Percentiles rank a stretch among this genome's conserved stretches.
These are phyloP conservation scores for Mugil cephalus DNA, from an alignment of 2,113 vertebrate genomes.

Conservation along the genomic window DNA sequence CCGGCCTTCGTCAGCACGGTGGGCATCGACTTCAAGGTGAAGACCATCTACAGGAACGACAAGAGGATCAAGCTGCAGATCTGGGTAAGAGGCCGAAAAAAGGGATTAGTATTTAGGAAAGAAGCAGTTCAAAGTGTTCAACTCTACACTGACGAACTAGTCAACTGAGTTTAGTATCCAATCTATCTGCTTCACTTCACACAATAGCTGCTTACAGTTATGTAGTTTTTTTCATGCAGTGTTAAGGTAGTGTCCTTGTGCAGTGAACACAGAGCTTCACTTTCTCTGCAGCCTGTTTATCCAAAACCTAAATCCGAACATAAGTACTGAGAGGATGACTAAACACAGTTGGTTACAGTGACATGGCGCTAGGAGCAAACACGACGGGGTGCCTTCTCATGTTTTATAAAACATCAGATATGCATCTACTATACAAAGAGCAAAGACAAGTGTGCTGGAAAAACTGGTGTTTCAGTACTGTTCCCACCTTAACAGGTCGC, in stretches of 20 bases:
- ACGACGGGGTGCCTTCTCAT: background rate
- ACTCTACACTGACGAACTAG: background rate
- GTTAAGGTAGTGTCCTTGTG: too few relatives aligned
- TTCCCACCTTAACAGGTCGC: conserved; percentile 6
- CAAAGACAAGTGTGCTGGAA: background rate
- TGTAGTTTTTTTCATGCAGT: too few relatives aligned
- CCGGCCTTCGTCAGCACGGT: conserved; percentile 97
- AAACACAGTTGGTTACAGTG: background rate
- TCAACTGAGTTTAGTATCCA: too few relatives aligned
- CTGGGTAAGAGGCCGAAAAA: conserved; percentile 87
- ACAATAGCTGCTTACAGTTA: background rate
- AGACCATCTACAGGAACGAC: conserved; percentile 98
- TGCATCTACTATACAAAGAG: background rate
- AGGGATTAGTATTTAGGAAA: background rate
- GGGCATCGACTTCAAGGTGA: conserved; percentile 99
- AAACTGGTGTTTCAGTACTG: conserved; percentile 4
- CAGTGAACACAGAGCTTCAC: conserved; percentile 2
- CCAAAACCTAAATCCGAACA: background rate
- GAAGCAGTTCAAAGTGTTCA: background rate
- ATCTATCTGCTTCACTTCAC: too few relatives aligned
- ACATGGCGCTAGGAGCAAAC: background rate
- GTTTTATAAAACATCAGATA: conserved; percentile 5
- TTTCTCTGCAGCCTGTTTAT: conserved; percentile 12
- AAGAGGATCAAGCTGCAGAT: conserved; percentile 98
- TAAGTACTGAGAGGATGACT: background rate